Base-by-base conservation (phyloP, 53 echinoderm and acorn worm genomes). In the Henricia sp. region DNA sequence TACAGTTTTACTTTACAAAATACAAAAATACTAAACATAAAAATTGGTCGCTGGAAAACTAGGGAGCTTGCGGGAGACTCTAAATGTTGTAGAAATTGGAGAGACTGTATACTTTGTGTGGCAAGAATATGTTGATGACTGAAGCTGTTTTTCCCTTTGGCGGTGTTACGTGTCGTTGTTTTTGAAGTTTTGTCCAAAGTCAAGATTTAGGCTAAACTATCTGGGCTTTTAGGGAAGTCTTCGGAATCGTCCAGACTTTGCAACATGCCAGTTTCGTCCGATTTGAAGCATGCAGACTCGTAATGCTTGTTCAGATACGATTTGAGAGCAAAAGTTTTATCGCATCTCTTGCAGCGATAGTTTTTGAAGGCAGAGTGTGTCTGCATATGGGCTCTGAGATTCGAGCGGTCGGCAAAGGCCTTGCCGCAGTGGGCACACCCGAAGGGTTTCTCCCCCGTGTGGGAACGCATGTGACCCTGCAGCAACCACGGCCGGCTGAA, bases 321-420 rank as follows among this genome's bases (percentile, higher is more conserved):
- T 70, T 96, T 96, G 55, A 96, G 89, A 28, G 96, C 96, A 43
- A 96, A 96, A 21, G 93, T 91, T 77, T 96, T 96, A 68, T 96
- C 89, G 83, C 96, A 96, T 34, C 93, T 65, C 75, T 96, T 96
- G 87, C 96, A 96, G 70, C 88, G 77, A 75, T 93, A 96, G 83
- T 94, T 91, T 86, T 96, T 96, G 85, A 88, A 91, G 24, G 96
- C 91, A 0, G 96, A 96, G 69, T 96, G 96, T 19, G 96, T 96
- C 82, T 96, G 96, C 96, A 96, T 96, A 72, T 96, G 96, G 33
- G 96, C 96, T 50, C 96, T 82, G 14, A 96, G 89, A 55, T 96
- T 96, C 10, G 93, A 94, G 35, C 33, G 9, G 32, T 64, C 16
- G 64, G 23, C 26, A 36, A 35, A 64, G 64, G 36, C 64, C 29